Base-by-base conservation (phyloP, 2,113 vertebrate species). In the Dissostichus mawsoni region DNA sequence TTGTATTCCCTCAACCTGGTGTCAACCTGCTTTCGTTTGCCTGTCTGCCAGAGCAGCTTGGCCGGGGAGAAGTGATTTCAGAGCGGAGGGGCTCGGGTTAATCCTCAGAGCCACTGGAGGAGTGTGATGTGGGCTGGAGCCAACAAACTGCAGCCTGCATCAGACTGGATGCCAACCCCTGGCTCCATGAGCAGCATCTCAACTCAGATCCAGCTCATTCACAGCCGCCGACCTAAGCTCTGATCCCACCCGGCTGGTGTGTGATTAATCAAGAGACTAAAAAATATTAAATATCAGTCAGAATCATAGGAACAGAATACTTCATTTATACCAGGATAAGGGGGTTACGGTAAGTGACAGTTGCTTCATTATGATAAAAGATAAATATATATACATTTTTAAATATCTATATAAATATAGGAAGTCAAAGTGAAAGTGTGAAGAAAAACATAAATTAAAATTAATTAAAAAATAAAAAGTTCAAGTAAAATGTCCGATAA, bases 11-110 rank as follows among this genome's bases (percentile, higher is more conserved):
- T 66, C 55, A 23, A 36, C 63, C 51, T 66, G 57, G 41, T 67
- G 61, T 76, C 59, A 5, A 16, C 57, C 23, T 14, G 18, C 20
- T 48, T 68, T 61, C 64, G 51, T 80, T 65, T 73, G 58, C 44
- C 53, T 17, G 48, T 11, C 17, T 45, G 36, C 41, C 23, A 58
- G 47, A 79, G 72, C 65, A 72, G 65, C 41, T 55, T 76, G 66
- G 62, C 63, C 5, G 17, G 10, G 11, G 1, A 20, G 50, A 57
- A 48, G 71, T 14, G 25, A n/a, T 33, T 64, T 72, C 51, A 69
- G 80, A 69, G 81, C 65, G 57, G 50, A 55, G 36, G 16, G 76
- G 66, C 48, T 67, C 9, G 13, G 80, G 81, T 84, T 86, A 83
- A 88, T 87, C 62, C 68, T 73, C 33, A 18, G 44, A 20, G 69